Evolutionary conservation across 1,140 invertebrate species (phyloP).

Genomic region (Archegozetes longisetosus): DNA sequence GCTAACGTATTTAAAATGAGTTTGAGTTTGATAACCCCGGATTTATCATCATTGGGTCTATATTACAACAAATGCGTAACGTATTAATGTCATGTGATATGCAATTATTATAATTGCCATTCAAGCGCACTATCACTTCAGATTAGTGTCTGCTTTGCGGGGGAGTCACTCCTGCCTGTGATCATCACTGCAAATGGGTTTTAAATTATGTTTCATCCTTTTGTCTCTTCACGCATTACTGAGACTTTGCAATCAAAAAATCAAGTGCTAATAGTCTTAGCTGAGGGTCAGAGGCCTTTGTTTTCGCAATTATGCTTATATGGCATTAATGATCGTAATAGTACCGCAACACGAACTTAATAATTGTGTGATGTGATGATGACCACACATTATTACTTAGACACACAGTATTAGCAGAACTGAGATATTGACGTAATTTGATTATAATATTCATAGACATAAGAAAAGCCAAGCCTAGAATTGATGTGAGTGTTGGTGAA

Average conservation of each 20-base stretch:
- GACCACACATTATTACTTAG: too few species aligned
- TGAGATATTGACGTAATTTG: too few species aligned
- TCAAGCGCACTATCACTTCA: background rate
- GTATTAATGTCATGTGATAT: background rate
- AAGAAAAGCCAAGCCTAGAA: background rate
- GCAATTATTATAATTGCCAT: background rate
- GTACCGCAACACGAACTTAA: too few species aligned
- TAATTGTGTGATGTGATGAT: too few species aligned
- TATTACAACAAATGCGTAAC: background rate
- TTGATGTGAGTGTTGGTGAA: background rate
- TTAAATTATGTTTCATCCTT: background rate
- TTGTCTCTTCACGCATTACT: background rate
- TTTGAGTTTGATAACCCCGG: background rate
- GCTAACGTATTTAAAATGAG: background rate
- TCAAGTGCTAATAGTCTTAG: background rate
- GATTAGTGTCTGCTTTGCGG: background rate
- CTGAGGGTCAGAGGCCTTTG: background rate
- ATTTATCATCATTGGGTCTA: background rate
- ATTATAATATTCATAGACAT: background rate
- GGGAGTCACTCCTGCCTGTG: background rate
- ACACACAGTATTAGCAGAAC: too few species aligned
- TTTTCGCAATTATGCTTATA: too few species aligned
- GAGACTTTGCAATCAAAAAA: background rate
- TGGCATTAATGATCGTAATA: too few species aligned
- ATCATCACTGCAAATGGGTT: background rate